Base-by-base conservation (phyloP, 1,140 invertebrate species). In the Galleria mellonella region DNA sequence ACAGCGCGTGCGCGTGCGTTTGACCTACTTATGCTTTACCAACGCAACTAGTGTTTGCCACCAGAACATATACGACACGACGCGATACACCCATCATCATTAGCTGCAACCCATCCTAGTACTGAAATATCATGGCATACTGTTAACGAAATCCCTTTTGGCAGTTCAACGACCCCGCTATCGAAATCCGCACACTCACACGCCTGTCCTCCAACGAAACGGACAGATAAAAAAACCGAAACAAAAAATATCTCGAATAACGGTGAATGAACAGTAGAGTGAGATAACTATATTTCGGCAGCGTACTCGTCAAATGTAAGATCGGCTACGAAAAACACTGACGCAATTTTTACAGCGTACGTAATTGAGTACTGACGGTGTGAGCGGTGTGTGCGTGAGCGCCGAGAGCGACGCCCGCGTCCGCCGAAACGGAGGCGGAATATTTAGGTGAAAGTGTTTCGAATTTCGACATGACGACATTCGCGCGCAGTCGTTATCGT, bases 361-460 rank as follows among this genome's bases (percentile, higher is more conserved):
- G 78, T 81, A 83, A 81, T 83, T 79, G 75, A 77, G 75, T 56
- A 67, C 67, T 62, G 71, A 74, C 69, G 56, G 47, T 46, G 62
- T 43, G 55, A 53, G 58, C 61, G 65, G 72, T 81, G 77, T 83
- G 81, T 82, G 81, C 72, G 81, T 82, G 81, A 69, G 73, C 75
- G 76, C 74, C 73, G 77, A 83, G 81, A 84, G 77, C 77, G 81
- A 81, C 76, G 76, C 74, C 77, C 81, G 76, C 76, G 78, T 78
- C 72, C 67, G 77, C 77, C 79, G 79, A 84, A 84, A 73, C 79
- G 61, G 75, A 82, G 79, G 67, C 77, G 76, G 78, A 84, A 84
- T 84, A 84, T 84, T 84, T 84, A 84, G 81, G 81, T 84, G 81
- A 84, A 84, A 84, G 81, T 84, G 74, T 84, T 84, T 84, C 81